Percentiles rank a stretch among this genome's conserved stretches.
These are phyloP conservation scores for Eubasilissa splendida DNA, from an alignment of 2,888 invertebrate species.

Conservation along the genomic window DNA sequence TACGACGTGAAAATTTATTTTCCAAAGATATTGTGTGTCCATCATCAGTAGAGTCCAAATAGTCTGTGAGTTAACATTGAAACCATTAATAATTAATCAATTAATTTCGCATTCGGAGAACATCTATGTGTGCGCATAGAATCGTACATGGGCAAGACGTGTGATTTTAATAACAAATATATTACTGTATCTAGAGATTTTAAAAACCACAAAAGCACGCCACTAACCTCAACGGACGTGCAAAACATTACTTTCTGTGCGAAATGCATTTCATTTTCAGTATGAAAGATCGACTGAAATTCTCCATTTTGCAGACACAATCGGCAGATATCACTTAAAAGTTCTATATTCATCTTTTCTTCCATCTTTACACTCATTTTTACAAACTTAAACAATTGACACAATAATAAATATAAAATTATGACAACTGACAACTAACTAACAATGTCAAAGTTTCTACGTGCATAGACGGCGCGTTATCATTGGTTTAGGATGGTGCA, in stretches of 20 bases:
- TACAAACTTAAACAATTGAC: background rate
- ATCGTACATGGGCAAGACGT: too few species aligned
- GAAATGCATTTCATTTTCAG: conserved; percentile 45
- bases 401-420: background rate
- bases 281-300: conserved; percentile 51
- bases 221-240: conserved; percentile 46
- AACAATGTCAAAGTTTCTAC: background rate
- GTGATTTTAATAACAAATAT: too few species aligned
- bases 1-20: too few species aligned
- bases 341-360: conserved; percentile 16
- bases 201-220: too few species aligned
- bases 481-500: too few species aligned
- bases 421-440: background rate
- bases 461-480: background rate
- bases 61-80: too few species aligned
- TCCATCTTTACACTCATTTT: conserved; percentile 26
- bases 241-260: conserved; percentile 52
- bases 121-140: too few species aligned
- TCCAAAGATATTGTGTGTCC: too few species aligned
- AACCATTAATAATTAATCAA: too few species aligned
- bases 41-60: too few species aligned
- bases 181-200: too few species aligned
- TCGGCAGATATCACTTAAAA: conserved; percentile 44
- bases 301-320: conserved; percentile 49
- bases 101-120: too few species aligned